Conservation (phyloP, 2,797 vertebrate genomes). For the Coendou prehensilis region DNA sequence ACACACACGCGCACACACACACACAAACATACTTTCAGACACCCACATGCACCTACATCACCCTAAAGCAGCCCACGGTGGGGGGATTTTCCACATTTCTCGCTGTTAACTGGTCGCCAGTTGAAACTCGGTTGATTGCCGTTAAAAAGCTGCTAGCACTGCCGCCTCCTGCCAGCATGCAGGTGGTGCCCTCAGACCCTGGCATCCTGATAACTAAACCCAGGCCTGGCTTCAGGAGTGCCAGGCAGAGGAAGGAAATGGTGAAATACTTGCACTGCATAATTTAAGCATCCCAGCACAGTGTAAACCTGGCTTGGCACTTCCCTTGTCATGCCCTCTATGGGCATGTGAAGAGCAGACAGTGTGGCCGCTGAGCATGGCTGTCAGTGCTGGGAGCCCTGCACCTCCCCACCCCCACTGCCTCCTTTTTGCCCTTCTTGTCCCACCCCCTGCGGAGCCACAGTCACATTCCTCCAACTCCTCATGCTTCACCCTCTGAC, state of each 20-base stretch:
- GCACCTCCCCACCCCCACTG: background rate
- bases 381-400: background rate
- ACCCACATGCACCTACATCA: rapidly evolving
- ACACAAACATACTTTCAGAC: background rate
- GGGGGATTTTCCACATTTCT: constrained; percentile 84
- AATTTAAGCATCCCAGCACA: background rate
- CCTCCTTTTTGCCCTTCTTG: rapidly evolving
- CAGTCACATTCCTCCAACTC: background rate
- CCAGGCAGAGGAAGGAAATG: constrained; percentile 71
- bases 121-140: constrained; percentile 87
- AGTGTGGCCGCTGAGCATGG: background rate
- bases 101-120: constrained; percentile 84
- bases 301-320: constrained; percentile 81
- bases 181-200: constrained; percentile 86
- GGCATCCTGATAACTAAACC: constrained; percentile 87
- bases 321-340: background rate
- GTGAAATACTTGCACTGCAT: background rate
- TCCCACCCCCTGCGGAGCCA: background rate
- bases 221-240: constrained; percentile 87
- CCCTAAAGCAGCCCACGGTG: constrained; percentile 58
- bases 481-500: rapidly evolving
- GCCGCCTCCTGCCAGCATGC: constrained; percentile 80
- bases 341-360: background rate
- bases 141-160: constrained; percentile 82
- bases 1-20: rapidly evolving